Evolutionary conservation across 2,888 invertebrate species (phyloP), one percentile per base, ranked within the genome.

Genomic region (Tineola bisselliella): DNA sequence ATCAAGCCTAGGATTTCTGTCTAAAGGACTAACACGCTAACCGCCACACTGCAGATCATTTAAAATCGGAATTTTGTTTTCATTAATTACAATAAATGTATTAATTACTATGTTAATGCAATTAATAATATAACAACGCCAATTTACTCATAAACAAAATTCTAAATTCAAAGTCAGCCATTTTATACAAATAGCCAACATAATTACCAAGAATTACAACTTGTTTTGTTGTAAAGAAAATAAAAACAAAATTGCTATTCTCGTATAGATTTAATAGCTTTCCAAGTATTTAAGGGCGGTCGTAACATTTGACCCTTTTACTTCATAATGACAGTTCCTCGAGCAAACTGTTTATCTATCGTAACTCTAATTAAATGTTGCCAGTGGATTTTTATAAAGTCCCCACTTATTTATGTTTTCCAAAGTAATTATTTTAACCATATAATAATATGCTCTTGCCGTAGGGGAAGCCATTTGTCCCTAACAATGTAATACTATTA

Each of bases 341-440:
- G 10, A 56, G 8, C 19, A 25, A 19, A 18, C 56, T 12, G 56
- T 19, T 56, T 56, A 56, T 52, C 15, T 52, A 52, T 30, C 6
- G 10, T 13, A 17, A 17, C n/a, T 30, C 19, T 33, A 58, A 58
- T 58, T 33, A 15, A 58, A 58, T 58, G 58, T 58, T 58, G 58
- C 13, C 30, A 8, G 48, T 5, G 1, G n/a, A 58, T 15, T 33
- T 58, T 56, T 56, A 56, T 19, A 56, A 56, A 56, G 19, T 48
- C 48, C 48, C 13, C 48, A n/a, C 5, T 15, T 48, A 48, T 48
- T 48, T 48, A 48, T 10, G 48, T 58, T 2, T 17, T 33, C 15
- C 33, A 15, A 33, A 33, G 33, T 33, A 58, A 58, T 58, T 58
- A 58, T 58, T 33, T 58, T 58, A 58, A 58, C n/a, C n/a, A 12